These are phyloP conservation scores for Chrosomus eos DNA, from an alignment of 2,797 vertebrate genomes.

Conservation along the genomic window DNA sequence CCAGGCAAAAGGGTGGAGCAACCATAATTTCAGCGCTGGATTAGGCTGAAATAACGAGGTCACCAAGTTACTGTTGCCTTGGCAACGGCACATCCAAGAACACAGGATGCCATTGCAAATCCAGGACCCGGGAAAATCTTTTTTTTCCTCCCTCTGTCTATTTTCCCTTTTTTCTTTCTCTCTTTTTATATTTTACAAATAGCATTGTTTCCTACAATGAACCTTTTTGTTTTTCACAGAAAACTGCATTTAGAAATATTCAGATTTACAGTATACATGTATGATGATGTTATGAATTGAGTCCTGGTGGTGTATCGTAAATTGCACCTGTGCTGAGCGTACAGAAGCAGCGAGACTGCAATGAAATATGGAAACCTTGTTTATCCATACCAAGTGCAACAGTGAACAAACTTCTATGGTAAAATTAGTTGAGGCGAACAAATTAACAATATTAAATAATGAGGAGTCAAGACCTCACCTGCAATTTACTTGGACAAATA, in stretches of 20 bases:
- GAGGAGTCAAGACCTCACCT: not conserved
- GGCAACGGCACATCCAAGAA: constrained; percentile 98
- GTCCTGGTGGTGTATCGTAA: not conserved
- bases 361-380: not conserved
- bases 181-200: constrained; percentile 46
- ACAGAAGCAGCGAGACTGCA: not conserved
- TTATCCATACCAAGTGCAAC: not conserved
- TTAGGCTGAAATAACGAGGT: constrained; percentile 99
- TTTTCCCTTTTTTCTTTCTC: constrained; percentile 34
- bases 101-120: constrained; percentile 95
- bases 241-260: constrained; percentile 29
- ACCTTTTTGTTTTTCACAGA: constrained; percentile 19
- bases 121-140: constrained; percentile 70
- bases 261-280: constrained; percentile 5
- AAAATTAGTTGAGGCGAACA: not conserved
- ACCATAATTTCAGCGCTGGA: constrained; percentile 99
- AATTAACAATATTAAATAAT: not conserved
- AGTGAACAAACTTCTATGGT: not conserved
- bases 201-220: constrained; percentile 32
- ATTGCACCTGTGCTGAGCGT: not conserved
- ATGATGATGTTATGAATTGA: not conserved
- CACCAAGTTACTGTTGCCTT: constrained; percentile 99
- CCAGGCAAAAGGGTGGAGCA: constrained; percentile 99
- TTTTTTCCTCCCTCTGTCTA: constrained; percentile 17
- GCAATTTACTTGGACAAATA: not conserved